Conservation (phyloP, 2,113 vertebrate species). For the Menura novaehollandiae region DNA sequence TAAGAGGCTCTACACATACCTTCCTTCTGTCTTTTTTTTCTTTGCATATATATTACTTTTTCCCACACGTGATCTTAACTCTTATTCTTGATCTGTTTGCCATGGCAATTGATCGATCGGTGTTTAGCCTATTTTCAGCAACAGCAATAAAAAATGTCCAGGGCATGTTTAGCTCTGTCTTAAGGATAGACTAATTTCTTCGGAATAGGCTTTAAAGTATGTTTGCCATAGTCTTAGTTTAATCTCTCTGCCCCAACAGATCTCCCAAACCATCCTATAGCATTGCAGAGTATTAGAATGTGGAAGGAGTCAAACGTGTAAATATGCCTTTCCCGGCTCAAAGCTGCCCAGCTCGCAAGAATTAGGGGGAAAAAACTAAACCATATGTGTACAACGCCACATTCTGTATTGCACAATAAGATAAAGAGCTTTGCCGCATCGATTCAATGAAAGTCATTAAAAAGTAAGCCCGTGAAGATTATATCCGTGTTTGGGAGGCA, state of each 20-base stretch:
- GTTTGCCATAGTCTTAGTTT: neutral
- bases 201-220: neutral
- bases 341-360: slow-evolving; percentile 25
- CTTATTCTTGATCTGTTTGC: neutral
- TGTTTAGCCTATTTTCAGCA: neutral
- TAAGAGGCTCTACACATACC: neutral
- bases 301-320: neutral
- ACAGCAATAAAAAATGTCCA: neutral
- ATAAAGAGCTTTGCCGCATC: neutral
- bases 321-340: neutral
- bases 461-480: neutral
- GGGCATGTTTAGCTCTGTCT: neutral
- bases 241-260: neutral
- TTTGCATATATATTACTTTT: too few relatives aligned
- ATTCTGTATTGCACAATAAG: neutral
- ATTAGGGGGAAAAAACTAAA: neutral
- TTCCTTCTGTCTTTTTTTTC: neutral
- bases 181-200: neutral
- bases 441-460: neutral
- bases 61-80: neutral
- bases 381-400: slow-evolving; percentile 24
- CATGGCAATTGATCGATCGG: neutral
- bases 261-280: neutral
- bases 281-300: neutral
- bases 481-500: neutral